Base-by-base conservation (phyloP, 2,888 invertebrate species). In the Tanytarsus gracilentus region DNA sequence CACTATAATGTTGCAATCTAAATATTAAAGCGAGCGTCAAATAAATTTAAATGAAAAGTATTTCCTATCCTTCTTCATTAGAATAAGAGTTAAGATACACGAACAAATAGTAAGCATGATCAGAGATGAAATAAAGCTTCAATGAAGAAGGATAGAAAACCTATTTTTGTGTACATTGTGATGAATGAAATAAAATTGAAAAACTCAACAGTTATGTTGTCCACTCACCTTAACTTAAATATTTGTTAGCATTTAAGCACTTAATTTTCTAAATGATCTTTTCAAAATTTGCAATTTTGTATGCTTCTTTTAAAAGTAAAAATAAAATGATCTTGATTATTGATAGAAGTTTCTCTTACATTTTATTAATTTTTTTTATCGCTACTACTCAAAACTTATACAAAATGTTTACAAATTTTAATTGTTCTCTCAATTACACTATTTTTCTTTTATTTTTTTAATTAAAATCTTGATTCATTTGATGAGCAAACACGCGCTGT, bases 71-170 rank as follows among this genome's bases (percentile, higher is more conserved):
- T n/a, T n/a, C n/a, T n/a, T n/a, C n/a, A n/a, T n/a, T n/a, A 1
- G n/a, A 49, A 50, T 16, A 5, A 21, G 9, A 33, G 11, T 4
- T 11, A 44, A 44, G 5, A 25, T 26, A 18, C 21, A 53, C 29
- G 36, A 27, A 36, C 33, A 36, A 36, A 30, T 23, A 18, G 23
- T 44, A 14, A 44, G 8, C 14, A 26, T 52, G 2, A 5, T 9
- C 2, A 29, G 29, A 18, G 27, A 27, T 52, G 16, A 52, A 30
- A 52, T n/a, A n/a, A n/a, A 21, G 18, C 23, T 23, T 48, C 49
- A 59, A 40, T 40, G 59, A 59, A 59, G 59, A 59, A 59, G 59
- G 59, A 59, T 59, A 59, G 59, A 59, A 59, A n/a, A n/a, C n/a
- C n/a, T n/a, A n/a, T n/a, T n/a, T n/a, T n/a, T n/a, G n/a, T n/a